These are phyloP conservation scores for Metacarcinus magister DNA, from an alignment of 2,888 invertebrate species.

Conservation along the genomic window DNA sequence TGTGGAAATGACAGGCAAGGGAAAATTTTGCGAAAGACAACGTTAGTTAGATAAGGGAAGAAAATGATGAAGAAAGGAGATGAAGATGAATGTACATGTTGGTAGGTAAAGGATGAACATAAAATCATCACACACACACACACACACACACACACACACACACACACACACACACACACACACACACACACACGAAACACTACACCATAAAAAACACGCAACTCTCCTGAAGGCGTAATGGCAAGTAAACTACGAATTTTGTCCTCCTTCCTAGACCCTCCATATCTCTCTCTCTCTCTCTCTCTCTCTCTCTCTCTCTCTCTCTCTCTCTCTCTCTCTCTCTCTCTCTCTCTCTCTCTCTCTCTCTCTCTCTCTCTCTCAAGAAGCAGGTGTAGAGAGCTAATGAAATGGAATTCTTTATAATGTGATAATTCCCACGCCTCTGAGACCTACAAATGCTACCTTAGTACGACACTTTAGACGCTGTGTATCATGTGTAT, in stretches of 20 bases:
- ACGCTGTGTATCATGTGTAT: too few relatives aligned
- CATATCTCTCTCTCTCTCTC: neutral
- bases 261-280: neutral
- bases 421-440: too few relatives aligned
- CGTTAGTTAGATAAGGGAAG: too few relatives aligned
- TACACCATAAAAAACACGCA: conserved; percentile 9
- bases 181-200: conserved; percentile 26
- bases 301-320: conserved; percentile 6
- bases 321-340: neutral
- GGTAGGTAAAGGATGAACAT: neutral
- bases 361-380: neutral
- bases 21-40: too few relatives aligned
- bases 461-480: too few relatives aligned
- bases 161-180: conserved; percentile 26
- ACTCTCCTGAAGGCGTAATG: conserved; percentile 8
- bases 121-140: conserved; percentile 26
- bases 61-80: too few relatives aligned
- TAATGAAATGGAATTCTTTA: too few relatives aligned
- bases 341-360: neutral
- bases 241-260: neutral
- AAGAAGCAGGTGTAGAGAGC: too few relatives aligned
- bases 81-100: too few relatives aligned
- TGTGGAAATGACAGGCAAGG: too few relatives aligned
- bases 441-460: too few relatives aligned
- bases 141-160: conserved; percentile 15